phyloP scores from a whole-genome alignment of 2,797 vertebrate species.

The Corythornis leucogaster region DNA sequence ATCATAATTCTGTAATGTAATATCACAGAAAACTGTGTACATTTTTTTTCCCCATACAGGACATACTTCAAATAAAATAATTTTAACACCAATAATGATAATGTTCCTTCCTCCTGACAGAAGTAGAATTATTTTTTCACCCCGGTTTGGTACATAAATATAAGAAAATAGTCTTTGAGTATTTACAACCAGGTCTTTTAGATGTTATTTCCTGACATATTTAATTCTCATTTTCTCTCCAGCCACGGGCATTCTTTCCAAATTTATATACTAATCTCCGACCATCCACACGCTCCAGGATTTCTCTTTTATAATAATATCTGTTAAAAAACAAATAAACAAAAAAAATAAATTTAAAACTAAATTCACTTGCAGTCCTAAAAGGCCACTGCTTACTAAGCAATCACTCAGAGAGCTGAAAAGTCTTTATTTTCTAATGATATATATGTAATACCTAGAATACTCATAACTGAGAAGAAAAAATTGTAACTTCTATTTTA shows the following conservation, averaged over 20 bases:
- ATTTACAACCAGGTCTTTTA: constrained; percentile 71
- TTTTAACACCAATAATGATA: constrained; percentile 71
- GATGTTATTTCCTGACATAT: constrained; percentile 22
- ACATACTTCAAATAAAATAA: constrained; percentile 82
- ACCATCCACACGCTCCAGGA: constrained; percentile 96
- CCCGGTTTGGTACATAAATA: constrained; percentile 81
- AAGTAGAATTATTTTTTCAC: constrained; percentile 61
- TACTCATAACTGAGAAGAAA: not conserved
- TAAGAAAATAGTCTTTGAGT: constrained; percentile 81
- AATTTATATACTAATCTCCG: constrained; percentile 98
- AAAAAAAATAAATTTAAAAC: not conserved
- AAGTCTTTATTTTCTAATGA: not conserved
- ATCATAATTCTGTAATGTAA: constrained; percentile 70
- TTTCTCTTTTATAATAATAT: constrained; percentile 99
- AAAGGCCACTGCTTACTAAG: not conserved
- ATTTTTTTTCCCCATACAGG: constrained; percentile 74
- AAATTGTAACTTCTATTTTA: not conserved
- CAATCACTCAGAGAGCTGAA: not conserved
- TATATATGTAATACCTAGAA: not conserved
- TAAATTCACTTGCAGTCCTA: not conserved
- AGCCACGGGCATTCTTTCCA: constrained; percentile 94
- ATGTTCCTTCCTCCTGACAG: constrained; percentile 75
- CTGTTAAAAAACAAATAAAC: constrained; percentile 75
- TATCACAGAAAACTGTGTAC: constrained; percentile 85
- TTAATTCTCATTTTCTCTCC: constrained; percentile 94